A percentile compares a stretch with the other conserved stretches of the same genome.
phyloP scores from a whole-genome alignment of 1,140 invertebrate genomes.

The Heliconius melpomene region DNA sequence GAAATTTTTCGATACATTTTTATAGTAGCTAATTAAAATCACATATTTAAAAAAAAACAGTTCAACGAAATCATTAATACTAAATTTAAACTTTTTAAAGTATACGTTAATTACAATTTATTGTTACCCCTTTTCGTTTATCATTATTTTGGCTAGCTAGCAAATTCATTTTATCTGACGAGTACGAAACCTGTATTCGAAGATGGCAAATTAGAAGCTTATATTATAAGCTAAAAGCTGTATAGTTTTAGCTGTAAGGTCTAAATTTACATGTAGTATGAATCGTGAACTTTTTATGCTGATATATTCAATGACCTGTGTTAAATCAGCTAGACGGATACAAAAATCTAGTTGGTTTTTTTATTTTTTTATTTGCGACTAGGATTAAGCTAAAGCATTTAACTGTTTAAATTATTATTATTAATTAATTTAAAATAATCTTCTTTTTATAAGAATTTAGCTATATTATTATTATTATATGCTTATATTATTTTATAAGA shows the following conservation, averaged over 20 bases:
- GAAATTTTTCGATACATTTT: neutral
- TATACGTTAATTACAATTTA: neutral
- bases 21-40: neutral
- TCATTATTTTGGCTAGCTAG: neutral
- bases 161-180: neutral
- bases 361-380: neutral
- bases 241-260: conserved; percentile 11
- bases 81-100: neutral
- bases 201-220: neutral
- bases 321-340: conserved; percentile 15
- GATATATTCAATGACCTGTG: conserved; percentile 24
- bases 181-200: neutral
- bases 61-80: neutral
- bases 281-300: conserved; percentile 25
- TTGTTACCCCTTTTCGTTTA: neutral
- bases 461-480: too few relatives aligned
- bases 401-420: neutral
- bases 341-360: neutral
- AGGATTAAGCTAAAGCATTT: neutral
- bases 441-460: neutral
- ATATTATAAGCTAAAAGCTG: neutral
- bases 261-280: neutral
- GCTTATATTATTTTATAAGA: too few relatives aligned
- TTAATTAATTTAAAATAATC: too few relatives aligned
- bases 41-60: neutral